Evolutionary conservation across 1,140 invertebrate genomes (phyloP).

Genomic region (Marisa cornuarietis): DNA sequence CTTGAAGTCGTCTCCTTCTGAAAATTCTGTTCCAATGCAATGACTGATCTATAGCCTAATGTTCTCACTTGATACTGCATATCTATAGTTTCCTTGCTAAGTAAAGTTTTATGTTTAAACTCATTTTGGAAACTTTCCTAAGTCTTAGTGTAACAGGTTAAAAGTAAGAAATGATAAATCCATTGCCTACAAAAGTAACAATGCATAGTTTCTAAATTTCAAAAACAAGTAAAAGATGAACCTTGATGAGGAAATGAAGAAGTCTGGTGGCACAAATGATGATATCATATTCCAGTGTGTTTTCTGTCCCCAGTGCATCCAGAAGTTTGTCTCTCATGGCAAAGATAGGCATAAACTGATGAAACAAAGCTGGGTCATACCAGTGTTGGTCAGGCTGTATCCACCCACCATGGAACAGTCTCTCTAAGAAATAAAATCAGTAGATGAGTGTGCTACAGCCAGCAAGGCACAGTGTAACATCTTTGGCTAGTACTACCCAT

Average conservation of each 20-base stretch:
- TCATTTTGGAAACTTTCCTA: no score
- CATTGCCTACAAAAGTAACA: no score
- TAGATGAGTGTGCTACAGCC: no score
- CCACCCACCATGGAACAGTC: slow-evolving; percentile 48
- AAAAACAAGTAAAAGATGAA: background rate
- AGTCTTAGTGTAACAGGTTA: background rate
- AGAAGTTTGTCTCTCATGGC: slow-evolving; percentile 39
- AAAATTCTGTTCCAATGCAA: slow-evolving; percentile 33
- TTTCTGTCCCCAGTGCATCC: slow-evolving; percentile 39
- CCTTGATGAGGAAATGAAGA: slow-evolving; percentile 35
- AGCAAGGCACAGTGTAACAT: no score
- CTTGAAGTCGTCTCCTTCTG: slow-evolving; percentile 38
- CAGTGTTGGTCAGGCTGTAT: slow-evolving; percentile 33
- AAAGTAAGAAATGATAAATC: slow-evolving; percentile 7
- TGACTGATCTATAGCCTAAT: background rate
- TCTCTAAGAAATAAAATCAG: slow-evolving; percentile 19
- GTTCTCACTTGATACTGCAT: no score
- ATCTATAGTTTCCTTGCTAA: no score
- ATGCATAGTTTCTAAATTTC: no score
- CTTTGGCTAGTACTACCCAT: no score
- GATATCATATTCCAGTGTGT: slow-evolving; percentile 46
- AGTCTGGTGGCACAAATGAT: slow-evolving; percentile 42
- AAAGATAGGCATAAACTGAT: slow-evolving; percentile 39
- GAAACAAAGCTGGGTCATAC: slow-evolving; percentile 32
- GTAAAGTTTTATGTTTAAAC: no score